A percentile compares a stretch with the other conserved stretches of the same genome.
These are phyloP conservation scores for Ciconia stormi DNA, from an alignment of 2,113 vertebrate species.

Conservation along the genomic window DNA sequence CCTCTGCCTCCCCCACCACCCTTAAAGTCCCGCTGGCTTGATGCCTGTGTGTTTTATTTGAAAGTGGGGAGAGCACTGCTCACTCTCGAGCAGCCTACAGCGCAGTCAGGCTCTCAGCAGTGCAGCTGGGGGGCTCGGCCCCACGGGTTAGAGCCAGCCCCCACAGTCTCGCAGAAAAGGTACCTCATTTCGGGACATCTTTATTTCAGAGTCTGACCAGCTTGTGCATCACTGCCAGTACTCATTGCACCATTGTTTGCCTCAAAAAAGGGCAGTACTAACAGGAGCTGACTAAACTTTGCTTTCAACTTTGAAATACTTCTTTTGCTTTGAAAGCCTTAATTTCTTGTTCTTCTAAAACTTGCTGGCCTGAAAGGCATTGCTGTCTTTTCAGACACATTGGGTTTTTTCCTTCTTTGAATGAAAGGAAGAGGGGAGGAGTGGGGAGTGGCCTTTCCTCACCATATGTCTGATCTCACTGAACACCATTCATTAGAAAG, in stretches of 20 bases:
- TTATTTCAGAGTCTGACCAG: background rate
- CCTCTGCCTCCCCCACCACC: background rate
- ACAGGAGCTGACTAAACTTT: background rate
- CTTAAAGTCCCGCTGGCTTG: accelerated
- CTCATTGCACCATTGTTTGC: background rate
- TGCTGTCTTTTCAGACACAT: background rate
- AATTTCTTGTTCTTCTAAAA: background rate
- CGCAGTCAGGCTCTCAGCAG: accelerated
- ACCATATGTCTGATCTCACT: background rate
- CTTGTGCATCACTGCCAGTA: background rate
- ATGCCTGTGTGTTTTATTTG: background rate
- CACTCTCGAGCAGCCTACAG: background rate
- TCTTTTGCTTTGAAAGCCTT: background rate
- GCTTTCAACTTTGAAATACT: background rate
- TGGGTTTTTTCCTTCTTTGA: background rate
- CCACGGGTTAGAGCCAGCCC: background rate
- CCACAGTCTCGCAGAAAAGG: accelerated
- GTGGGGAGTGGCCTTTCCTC: background rate
- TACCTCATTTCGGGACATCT: background rate
- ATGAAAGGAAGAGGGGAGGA: background rate
- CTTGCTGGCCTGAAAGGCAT: background rate
- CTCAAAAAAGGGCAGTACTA: background rate
- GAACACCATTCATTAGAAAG: background rate
- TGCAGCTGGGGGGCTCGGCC: background rate
- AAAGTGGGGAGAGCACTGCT: background rate